A percentile compares a stretch with the other conserved stretches of the same genome.
These are phyloP conservation scores for Lymantria monacha DNA, from an alignment of 2,888 invertebrate genomes.

Conservation along the genomic window DNA sequence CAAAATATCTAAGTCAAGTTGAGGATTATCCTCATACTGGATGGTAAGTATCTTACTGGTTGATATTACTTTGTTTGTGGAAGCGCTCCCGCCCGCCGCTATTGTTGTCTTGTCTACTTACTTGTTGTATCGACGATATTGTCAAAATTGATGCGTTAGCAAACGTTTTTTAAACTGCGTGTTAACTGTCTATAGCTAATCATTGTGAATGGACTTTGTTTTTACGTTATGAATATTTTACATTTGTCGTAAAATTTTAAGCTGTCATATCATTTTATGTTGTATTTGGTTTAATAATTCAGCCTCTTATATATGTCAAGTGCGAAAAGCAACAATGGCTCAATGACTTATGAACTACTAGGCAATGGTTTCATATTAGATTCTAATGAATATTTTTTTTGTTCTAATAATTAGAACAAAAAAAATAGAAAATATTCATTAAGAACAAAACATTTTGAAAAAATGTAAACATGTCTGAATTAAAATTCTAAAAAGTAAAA, in stretches of 20 bases:
- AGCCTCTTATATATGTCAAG: too few relatives aligned
- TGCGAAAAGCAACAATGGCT: too few relatives aligned
- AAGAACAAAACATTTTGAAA: too few relatives aligned
- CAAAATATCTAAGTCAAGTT: conserved; percentile 69
- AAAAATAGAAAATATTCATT: too few relatives aligned
- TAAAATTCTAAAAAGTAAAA: too few relatives aligned
- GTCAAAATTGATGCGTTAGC: conserved; percentile 20
- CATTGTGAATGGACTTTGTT: not conserved
- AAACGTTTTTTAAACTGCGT: conserved; percentile 15
- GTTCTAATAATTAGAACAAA: too few relatives aligned
- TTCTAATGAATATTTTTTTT: too few relatives aligned
- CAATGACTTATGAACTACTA: too few relatives aligned
- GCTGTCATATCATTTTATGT: not conserved
- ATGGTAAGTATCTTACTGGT: conserved; percentile 57
- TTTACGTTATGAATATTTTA: not conserved
- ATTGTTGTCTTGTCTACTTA: conserved; percentile 16
- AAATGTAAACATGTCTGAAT: too few relatives aligned
- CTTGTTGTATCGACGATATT: conserved; percentile 24
- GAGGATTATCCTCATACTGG: conserved; percentile 58
- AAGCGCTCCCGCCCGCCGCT: conserved; percentile 9
- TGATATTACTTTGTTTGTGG: conserved; percentile 55
- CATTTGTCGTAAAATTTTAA: not conserved
- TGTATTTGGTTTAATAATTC: too few relatives aligned
- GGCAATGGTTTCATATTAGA: too few relatives aligned
- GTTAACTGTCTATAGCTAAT: conserved; percentile 4